Percentiles rank a stretch among this genome's conserved stretches.
These are phyloP conservation scores for Cotesia congregata DNA, from an alignment of 2,888 invertebrate species.

Conservation along the genomic window DNA sequence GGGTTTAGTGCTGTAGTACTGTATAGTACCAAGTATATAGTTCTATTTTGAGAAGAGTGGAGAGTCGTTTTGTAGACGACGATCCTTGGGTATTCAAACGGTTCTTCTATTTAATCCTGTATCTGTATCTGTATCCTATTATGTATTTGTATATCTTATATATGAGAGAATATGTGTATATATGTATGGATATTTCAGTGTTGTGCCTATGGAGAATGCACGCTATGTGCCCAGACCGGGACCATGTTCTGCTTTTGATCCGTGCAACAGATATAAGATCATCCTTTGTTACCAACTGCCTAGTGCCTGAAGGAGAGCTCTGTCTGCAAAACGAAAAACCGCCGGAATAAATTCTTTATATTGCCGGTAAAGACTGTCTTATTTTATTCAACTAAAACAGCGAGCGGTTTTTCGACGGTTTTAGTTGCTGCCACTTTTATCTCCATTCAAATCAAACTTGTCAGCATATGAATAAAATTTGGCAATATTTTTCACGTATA, in stretches of 20 bases:
- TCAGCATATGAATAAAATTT: too few species aligned
- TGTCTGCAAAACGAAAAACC: constrained; percentile 3
- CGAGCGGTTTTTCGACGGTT: too few species aligned
- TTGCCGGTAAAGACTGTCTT: not conserved
- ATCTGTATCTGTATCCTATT: not conserved
- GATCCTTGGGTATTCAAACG: constrained; percentile 29
- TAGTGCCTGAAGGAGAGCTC: constrained; percentile 51
- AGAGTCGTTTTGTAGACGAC: not conserved
- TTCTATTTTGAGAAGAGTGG: not conserved
- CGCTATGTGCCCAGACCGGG: constrained; percentile 61
- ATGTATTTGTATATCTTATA: constrained; percentile 33
- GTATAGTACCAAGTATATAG: not conserved
- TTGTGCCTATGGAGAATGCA: constrained; percentile 65
- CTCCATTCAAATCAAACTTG: too few species aligned
- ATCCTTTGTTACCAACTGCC: constrained; percentile 68
- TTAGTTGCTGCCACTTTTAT: too few species aligned
- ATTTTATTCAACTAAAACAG: too few species aligned
- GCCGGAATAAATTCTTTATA: not conserved
- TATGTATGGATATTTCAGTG: constrained; percentile 44
- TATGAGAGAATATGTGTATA: constrained; percentile 24
- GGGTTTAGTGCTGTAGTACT: constrained; percentile 21
- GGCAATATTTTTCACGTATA: too few species aligned
- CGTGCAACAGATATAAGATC: constrained; percentile 68
- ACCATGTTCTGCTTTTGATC: constrained; percentile 69
- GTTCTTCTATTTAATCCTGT: constrained; percentile 15